phyloP scores from a whole-genome alignment of 2,888 invertebrate genomes.

The Aphidoletes aphidimyza region DNA sequence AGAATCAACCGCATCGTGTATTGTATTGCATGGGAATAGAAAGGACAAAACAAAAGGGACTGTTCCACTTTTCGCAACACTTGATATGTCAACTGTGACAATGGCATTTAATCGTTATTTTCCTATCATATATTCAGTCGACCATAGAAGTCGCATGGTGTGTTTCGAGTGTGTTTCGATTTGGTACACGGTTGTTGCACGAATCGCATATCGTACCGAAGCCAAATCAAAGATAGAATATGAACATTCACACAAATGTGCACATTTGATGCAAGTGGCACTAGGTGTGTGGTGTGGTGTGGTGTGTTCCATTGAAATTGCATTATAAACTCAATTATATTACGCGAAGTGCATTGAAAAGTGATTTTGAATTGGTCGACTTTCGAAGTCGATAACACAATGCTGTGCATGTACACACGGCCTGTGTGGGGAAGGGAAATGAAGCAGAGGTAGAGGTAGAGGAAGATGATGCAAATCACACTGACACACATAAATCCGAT shows the following conservation, averaged over 20 bases:
- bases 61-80: constrained; percentile 39
- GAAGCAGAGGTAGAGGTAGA: neutral
- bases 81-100: constrained; percentile 18
- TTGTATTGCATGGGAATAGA: too few relatives aligned
- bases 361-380: too few relatives aligned
- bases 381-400: neutral
- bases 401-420: too few relatives aligned
- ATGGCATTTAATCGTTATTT: constrained; percentile 19
- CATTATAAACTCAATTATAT: constrained; percentile 25
- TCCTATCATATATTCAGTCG: constrained; percentile 16
- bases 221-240: neutral
- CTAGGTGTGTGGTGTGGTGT: too few relatives aligned
- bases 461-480: too few relatives aligned
- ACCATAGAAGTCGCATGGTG: too few relatives aligned
- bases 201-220: neutral
- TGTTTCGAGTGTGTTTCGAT: too few relatives aligned
- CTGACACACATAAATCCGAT: constrained; percentile 17
- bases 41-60: neutral
- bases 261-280: too few relatives aligned
- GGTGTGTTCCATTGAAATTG: neutral
- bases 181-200: too few relatives aligned
- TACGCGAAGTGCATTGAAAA: neutral
- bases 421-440: neutral
- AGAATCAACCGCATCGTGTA: constrained; percentile 20
- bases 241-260: too few relatives aligned